Evolutionary conservation across 2,113 vertebrate species (phyloP), one percentile per base, ranked within the genome.

Genomic region (Tringa solitaria): DNA sequence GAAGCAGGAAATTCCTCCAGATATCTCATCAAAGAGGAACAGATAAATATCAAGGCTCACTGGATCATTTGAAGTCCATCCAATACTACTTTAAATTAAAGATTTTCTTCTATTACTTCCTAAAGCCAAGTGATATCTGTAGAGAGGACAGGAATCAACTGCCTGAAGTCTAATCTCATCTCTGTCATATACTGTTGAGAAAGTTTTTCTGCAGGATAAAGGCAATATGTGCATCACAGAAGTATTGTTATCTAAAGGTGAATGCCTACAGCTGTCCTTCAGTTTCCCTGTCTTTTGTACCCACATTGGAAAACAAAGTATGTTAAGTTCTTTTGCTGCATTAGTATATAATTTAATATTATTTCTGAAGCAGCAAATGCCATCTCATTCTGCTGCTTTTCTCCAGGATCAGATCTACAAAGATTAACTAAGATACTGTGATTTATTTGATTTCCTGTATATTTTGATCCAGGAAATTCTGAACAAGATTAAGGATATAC

Each of bases 21-120:
- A 84, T 61, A 39, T 83, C 39, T 81, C 68, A 95, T 89, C 84
- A 96, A 89, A 95, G 89, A 84, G 24, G 28, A 94, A 54, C 56
- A 94, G 90, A 93, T 93, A 90, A 94, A 56, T 85, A 95, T 95
- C 90, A 89, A 41, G 54, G 37, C 37, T 89, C 30, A 46, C 16
- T 80, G 54, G 21, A 90, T 88, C 79, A 94, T 96, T 93, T 94
- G 89, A 97, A 94, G 87, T 74, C 37, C 45, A 96, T 91, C 87
- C 93, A 96, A 39, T 67, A 28, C 10, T 51, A 46, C 20, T 80
- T 48, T 76, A 96, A 78, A 74, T 91, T 84, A 91, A 88, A 83
- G 35, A 69, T 88, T 92, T 95, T 95, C 6, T 53, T 65, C 68
- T 82, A 33, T 48, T 91, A 82, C n/a, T 91, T 93, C 63, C 77